Conservation (phyloP, 2,797 vertebrate species). For the Melopsittacus undulatus region DNA sequence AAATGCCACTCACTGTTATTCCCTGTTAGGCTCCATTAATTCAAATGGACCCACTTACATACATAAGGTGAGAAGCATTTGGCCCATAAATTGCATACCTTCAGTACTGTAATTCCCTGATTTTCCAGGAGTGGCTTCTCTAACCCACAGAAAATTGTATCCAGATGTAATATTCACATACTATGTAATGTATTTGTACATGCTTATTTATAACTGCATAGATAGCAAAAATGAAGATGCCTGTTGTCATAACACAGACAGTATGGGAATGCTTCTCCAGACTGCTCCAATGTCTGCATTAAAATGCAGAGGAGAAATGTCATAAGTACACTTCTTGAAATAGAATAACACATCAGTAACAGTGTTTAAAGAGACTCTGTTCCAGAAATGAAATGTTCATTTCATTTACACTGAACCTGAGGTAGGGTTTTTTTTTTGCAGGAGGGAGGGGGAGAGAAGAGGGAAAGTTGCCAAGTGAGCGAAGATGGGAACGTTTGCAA, state of each 20-base stretch:
- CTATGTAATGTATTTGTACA: neutral
- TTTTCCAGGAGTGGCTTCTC: neutral
- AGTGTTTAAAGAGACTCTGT: conserved; percentile 38
- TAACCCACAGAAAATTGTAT: neutral
- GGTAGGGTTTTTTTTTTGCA: neutral
- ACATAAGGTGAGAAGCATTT: neutral
- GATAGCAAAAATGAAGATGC: conserved; percentile 25
- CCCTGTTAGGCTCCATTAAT: neutral
- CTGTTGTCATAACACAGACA: neutral
- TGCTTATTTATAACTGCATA: conserved; percentile 9
- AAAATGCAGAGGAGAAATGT: conserved; percentile 38
- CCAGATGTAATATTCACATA: neutral
- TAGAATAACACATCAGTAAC: conserved; percentile 59
- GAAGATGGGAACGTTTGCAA: conserved; percentile 26
- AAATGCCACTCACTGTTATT: neutral
- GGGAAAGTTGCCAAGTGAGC: neutral
- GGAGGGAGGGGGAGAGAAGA: neutral
- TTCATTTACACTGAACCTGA: conserved; percentile 65
- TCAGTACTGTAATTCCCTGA: neutral
- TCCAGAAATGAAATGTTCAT: conserved; percentile 63
- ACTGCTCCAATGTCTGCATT: neutral
- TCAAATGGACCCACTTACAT: neutral
- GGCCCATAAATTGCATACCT: neutral
- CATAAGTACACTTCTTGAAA: conserved; percentile 48
- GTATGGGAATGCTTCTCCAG: neutral